Evolutionary conservation across 2,797 vertebrate species (phyloP), one percentile per base, ranked within the genome.

Genomic region (Sebastes dallii): DNA sequence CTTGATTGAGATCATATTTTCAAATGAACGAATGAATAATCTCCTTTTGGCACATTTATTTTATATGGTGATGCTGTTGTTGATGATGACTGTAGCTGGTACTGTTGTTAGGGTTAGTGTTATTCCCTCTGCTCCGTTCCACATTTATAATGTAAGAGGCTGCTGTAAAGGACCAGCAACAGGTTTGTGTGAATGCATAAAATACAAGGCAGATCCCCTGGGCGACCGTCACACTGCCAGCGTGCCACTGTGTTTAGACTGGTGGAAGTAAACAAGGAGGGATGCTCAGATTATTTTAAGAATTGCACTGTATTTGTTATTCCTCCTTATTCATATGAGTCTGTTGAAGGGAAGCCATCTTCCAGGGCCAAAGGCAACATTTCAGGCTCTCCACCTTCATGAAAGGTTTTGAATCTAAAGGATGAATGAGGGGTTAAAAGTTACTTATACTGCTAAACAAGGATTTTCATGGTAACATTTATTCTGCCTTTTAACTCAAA

Each of bases 171-270:
- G 66, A 46, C 5, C 64, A 61, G 77, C 81, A 83, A 87, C 84
- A 88, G 76, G 83, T 88, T 83, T 79, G 71, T 84, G 66, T 82
- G 78, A 88, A 78, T 81, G 78, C 78, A 88, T 82, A 83, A 92
- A 85, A 91, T 72, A 77, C 69, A 55, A 83, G 74, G 76, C 78
- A 70, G 79, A n/a, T 89, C 88, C 87, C 89, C 78, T 14, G 86
- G 75, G 89, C 73, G 16, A 34, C 73, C 64, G 50, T 77, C 84
- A 74, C 75, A 69, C 70, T 69, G 78, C 11, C 6, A 85, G 79
- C 3, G 24, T 6, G 42, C 59, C 74, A n/a, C 80, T 12, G 65
- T 72, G 64, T 75, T 80, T n/a, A 60, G 25, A 72, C 77, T 80
- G 70, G 8, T 22, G 61, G 36, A 71, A 78, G 83, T 80, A 88